These are phyloP conservation scores for Microctenopoma lineatum DNA, from an alignment of 2,797 vertebrate species.

Conservation along the genomic window DNA sequence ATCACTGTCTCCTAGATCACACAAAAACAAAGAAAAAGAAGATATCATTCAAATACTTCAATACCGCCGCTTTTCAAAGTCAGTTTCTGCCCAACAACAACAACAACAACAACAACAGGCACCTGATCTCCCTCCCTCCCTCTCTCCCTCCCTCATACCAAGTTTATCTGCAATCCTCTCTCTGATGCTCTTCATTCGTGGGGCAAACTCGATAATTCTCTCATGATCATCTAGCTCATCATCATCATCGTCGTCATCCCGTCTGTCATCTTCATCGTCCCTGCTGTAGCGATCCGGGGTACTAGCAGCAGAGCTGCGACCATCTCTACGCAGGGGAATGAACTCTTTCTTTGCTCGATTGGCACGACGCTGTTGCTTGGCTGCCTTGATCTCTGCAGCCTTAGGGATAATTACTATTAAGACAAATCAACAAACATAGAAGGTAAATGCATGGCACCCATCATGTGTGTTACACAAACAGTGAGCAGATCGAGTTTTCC, in stretches of 20 bases:
- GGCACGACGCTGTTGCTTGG: conserved; percentile 81
- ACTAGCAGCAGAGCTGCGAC: conserved; percentile 62
- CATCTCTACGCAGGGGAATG: conserved; percentile 83
- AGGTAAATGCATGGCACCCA: background rate
- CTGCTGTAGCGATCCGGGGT: conserved; percentile 72
- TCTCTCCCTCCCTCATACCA: conserved; percentile 75
- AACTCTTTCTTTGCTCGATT: conserved; percentile 83
- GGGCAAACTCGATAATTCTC: conserved; percentile 86
- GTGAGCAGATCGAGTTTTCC: background rate
- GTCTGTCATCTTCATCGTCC: conserved; percentile 80
- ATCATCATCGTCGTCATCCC: conserved; percentile 81
- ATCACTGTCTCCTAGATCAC: conserved; percentile 70
- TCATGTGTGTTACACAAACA: too few species aligned
- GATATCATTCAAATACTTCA: background rate
- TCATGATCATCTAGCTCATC: conserved; percentile 86
- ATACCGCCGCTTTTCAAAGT: background rate
- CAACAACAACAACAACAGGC: background rate
- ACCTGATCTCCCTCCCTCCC: background rate
- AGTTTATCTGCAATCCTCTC: conserved; percentile 89
- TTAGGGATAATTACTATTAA: conserved; percentile 84
- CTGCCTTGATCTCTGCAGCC: conserved; percentile 78
- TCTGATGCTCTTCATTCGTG: conserved; percentile 84
- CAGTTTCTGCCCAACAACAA: too few species aligned
- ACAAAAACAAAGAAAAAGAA: conserved; percentile 14
- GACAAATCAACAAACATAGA: background rate